A percentile compares a stretch with the other conserved stretches of the same genome.
These are phyloP conservation scores for Philereme transversata DNA, from an alignment of 2,888 invertebrate species.

Conservation along the genomic window DNA sequence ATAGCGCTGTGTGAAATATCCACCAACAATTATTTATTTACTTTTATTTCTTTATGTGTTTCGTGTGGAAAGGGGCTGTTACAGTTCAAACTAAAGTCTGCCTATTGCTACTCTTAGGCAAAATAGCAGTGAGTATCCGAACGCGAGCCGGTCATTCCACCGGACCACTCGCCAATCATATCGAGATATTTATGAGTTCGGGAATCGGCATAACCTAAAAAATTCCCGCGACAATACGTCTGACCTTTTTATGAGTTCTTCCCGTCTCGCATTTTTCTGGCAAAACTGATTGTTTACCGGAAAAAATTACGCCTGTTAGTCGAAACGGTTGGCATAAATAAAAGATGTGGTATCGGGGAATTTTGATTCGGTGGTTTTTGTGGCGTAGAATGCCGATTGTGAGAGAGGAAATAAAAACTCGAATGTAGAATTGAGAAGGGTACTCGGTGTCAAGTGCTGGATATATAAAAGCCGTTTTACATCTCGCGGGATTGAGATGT, in stretches of 20 bases:
- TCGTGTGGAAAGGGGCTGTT: no score
- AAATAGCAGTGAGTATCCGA: slow-evolving; percentile 25
- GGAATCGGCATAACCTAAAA: slow-evolving; percentile 53
- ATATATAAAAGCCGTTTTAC: slow-evolving; percentile 61
- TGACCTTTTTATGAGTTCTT: slow-evolving; percentile 76
- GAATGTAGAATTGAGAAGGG: slow-evolving; percentile 67
- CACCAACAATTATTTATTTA: no score
- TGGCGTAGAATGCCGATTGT: slow-evolving; percentile 62
- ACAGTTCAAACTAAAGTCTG: neutral
- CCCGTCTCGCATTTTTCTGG: slow-evolving; percentile 80
- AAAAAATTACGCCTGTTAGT: slow-evolving; percentile 83
- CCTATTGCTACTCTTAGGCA: slow-evolving; percentile 16
- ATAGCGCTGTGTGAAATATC: no score
- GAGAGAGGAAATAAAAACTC: slow-evolving; percentile 61
- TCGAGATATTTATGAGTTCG: slow-evolving; percentile 68
- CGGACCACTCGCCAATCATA: slow-evolving; percentile 65
- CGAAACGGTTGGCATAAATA: slow-evolving; percentile 77
- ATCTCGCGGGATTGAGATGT: slow-evolving; percentile 39
- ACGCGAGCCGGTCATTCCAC: slow-evolving; percentile 52
- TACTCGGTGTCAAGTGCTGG: slow-evolving; percentile 67
- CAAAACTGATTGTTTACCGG: slow-evolving; percentile 84
- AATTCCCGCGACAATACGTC: slow-evolving; percentile 60
- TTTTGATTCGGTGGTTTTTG: slow-evolving; percentile 81
- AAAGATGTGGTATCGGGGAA: slow-evolving; percentile 76
- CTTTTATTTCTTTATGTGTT: no score